Evolutionary conservation across 2,113 vertebrate species (phyloP).

Genomic region (Tupaia chinensis): DNA sequence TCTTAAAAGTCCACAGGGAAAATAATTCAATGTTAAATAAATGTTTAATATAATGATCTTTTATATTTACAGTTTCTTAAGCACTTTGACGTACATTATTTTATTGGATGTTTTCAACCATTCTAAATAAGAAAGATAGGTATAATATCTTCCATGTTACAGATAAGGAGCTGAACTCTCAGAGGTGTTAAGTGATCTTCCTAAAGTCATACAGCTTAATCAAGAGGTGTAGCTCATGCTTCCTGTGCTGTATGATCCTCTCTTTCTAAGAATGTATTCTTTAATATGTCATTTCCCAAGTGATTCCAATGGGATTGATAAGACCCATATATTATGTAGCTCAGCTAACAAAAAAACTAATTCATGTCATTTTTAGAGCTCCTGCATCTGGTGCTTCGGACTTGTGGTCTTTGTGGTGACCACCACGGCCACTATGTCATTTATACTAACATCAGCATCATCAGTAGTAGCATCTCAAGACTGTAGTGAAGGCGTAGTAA

Average conservation of each 20-base stretch:
- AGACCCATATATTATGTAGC: not conserved
- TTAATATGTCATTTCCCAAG: not conserved
- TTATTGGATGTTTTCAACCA: conserved; percentile 2
- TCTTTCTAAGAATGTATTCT: not conserved
- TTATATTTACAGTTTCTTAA: conserved; percentile 15
- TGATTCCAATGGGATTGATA: conserved; percentile 24
- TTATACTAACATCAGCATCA: not conserved
- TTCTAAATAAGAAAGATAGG: not conserved
- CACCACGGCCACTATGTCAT: no score
- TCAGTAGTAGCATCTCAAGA: not conserved
- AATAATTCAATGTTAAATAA: not conserved
- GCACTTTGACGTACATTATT: not conserved
- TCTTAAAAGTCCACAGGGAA: conserved; percentile 11
- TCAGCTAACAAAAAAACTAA: not conserved
- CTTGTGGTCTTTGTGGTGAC: not conserved
- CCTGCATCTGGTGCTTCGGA: not conserved
- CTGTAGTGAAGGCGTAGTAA: not conserved
- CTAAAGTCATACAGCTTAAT: not conserved
- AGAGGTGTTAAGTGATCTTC: not conserved
- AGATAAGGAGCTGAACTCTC: not conserved
- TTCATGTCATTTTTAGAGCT: not conserved
- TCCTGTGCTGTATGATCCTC: not conserved
- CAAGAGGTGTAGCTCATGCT: not conserved
- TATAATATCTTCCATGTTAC: not conserved
- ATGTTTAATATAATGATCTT: not conserved